Percentiles rank a stretch among this genome's conserved stretches.
These are phyloP conservation scores for Hyperoplus lanceolatus DNA, from an alignment of 2,797 vertebrate species.

Conservation along the genomic window DNA sequence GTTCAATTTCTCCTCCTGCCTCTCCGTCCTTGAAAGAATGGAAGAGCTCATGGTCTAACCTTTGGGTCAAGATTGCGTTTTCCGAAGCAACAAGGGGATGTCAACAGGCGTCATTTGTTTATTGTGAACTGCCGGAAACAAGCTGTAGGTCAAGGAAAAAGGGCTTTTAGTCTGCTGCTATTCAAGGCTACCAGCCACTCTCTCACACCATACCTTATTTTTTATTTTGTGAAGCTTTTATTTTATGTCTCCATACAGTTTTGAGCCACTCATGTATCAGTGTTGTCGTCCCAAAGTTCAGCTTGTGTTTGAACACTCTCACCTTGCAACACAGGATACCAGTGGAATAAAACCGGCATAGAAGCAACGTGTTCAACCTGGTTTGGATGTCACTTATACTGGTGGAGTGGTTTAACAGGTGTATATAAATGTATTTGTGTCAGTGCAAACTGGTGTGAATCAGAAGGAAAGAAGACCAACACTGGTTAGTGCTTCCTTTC, in stretches of 20 bases:
- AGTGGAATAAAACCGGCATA: slow-evolving; percentile 9
- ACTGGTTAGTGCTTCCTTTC: background rate
- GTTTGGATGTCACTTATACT: slow-evolving; percentile 17
- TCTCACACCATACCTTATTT: slow-evolving; percentile 53
- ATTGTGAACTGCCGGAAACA: background rate
- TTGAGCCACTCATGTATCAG: slow-evolving; percentile 57
- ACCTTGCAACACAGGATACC: slow-evolving; percentile 42
- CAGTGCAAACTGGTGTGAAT: background rate
- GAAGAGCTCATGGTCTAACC: background rate
- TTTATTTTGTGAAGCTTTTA: slow-evolving; percentile 36
- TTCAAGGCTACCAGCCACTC: slow-evolving; percentile 7
- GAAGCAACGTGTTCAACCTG: background rate
- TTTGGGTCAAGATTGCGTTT: slow-evolving; percentile 3
- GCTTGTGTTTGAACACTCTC: slow-evolving; percentile 50
- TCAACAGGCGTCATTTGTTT: slow-evolving; percentile 26
- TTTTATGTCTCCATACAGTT: slow-evolving; percentile 58
- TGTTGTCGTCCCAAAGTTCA: slow-evolving; percentile 58
- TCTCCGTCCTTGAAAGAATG: background rate
- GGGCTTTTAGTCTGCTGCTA: slow-evolving; percentile 22
- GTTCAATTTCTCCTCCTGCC: background rate
- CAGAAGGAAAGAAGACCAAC: background rate
- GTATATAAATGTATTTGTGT: slow-evolving; percentile 1
- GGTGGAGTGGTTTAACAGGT: slow-evolving; percentile 31
- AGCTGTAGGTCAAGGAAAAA: slow-evolving; percentile 24
- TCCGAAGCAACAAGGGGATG: slow-evolving; percentile 32